Base-by-base conservation (phyloP, 2,888 invertebrate species). In the Coelopa pilipes region DNA sequence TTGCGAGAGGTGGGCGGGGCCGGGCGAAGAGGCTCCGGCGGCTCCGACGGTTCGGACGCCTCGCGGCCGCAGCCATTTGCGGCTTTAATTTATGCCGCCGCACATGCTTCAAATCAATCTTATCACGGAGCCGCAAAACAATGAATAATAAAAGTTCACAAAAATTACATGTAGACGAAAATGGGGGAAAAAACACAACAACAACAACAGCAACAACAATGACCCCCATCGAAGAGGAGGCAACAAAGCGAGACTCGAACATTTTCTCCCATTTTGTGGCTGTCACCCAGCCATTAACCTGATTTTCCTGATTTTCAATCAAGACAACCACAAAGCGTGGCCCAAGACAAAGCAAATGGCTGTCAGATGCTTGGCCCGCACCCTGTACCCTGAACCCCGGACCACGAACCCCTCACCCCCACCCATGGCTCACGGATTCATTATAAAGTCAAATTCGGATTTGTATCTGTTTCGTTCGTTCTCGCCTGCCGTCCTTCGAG, bases 221-320 rank as follows among this genome's bases (percentile, higher is more conserved):
- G 7, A 34, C 34, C 34, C 34, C 34, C 34, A 34, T 34, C 34
- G 34, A 34, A 34, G 34, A 34, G 34, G 34, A 34, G 34, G 34
- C 34, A 34, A 34, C 34, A 34, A 34, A 4, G 50, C 50, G 17
- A 69, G 12, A 67, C 53, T 49, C 62, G 21, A 49, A 50, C 66
- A 49, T 73, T 66, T 73, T 75, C 62, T 60, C 65, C 55, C 55
- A 55, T 70, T 74, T 72, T 72, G 68, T 73, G 82, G 81, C 84
- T 83, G 83, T 83, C 83, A 83, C 83, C 84, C 79, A 83, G 83
- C 83, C 83, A 83, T 83, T 83, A 83, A 83, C 83, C 83, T 83
- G 83, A 83, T 83, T 83, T 84, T 83, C 83, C 79, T 84, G 81
- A 83, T 84, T 84, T 83, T 84, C 83, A 83, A 83, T 83, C 83